These are phyloP conservation scores for Furcifer pardalis DNA, from an alignment of 2,797 vertebrate species.

Conservation along the genomic window DNA sequence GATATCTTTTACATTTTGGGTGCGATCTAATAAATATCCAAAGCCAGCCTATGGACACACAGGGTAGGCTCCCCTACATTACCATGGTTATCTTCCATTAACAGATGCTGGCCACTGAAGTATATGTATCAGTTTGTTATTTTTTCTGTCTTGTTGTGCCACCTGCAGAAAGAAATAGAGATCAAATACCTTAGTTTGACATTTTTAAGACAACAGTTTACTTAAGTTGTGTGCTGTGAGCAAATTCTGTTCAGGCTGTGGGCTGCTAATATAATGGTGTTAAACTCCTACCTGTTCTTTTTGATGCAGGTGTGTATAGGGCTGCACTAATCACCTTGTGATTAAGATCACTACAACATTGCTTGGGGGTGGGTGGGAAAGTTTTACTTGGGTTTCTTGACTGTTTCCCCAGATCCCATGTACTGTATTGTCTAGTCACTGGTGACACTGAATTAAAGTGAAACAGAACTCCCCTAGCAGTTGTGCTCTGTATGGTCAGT, in stretches of 20 bases:
- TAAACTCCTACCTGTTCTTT: too few species aligned
- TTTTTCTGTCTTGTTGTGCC: slow-evolving; percentile 63
- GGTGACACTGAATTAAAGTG: too few species aligned
- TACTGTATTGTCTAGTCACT: too few species aligned
- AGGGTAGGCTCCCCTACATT: not conserved
- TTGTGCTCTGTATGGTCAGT: not conserved
- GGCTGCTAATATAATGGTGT: not conserved
- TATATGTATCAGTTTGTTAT: slow-evolving; percentile 27
- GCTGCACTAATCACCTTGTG: not conserved
- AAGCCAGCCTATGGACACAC: not conserved
- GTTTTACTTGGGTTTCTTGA: not conserved
- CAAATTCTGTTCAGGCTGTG: not conserved
- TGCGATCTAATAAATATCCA: not conserved
- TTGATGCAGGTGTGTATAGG: too few species aligned
- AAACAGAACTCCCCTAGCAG: not conserved
- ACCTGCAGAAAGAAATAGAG: slow-evolving; percentile 59
- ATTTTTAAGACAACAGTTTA: not conserved
- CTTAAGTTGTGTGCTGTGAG: not conserved
- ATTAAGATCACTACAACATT: not conserved
- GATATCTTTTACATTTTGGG: slow-evolving; percentile 19
- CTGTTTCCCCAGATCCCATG: not conserved
- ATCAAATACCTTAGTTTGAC: slow-evolving; percentile 13
- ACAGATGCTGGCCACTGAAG: slow-evolving; percentile 2
- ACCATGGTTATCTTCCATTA: not conserved
- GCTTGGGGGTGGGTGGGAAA: not conserved